phyloP scores from a whole-genome alignment of 2,888 invertebrate genomes.

The Cephus spinipes region DNA sequence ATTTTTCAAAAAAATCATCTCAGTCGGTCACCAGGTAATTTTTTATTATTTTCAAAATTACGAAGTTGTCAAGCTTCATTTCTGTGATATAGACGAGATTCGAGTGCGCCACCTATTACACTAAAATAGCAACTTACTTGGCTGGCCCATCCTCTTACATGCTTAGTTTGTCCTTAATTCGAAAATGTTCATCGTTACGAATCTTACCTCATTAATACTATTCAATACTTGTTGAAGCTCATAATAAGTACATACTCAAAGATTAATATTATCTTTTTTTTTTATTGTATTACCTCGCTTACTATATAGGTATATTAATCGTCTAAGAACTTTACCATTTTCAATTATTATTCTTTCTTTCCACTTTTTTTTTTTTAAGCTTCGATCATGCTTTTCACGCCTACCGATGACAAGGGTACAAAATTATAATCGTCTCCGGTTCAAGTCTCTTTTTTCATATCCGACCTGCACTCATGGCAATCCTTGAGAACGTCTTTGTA shows the following conservation, averaged over 20 bases:
- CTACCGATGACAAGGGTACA: constrained; percentile 50
- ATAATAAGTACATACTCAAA: constrained; percentile 63
- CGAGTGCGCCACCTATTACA: constrained; percentile 1
- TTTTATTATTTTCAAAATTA: background rate
- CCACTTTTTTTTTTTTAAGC: constrained; percentile 13
- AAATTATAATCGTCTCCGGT: constrained; percentile 55
- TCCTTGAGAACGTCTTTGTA: constrained; percentile 39
- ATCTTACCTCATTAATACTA: constrained; percentile 56
- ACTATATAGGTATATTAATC: constrained; percentile 20
- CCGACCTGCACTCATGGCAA: constrained; percentile 12
- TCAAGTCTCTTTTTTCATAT: constrained; percentile 26
- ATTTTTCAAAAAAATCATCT: background rate
- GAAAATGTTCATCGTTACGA: constrained; percentile 8
- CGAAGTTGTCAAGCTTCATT: background rate
- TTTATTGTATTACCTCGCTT: constrained; percentile 36
- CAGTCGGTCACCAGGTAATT: too few species aligned
- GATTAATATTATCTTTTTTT: constrained; percentile 54
- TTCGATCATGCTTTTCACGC: constrained; percentile 22
- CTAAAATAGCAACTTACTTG: constrained; percentile 14
- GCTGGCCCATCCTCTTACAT: constrained; percentile 12
- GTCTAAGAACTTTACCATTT: constrained; percentile 1
- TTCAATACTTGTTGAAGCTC: constrained; percentile 65
- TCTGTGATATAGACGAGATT: background rate
- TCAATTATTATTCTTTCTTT: constrained; percentile 6
- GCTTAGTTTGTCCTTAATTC: constrained; percentile 22